These are phyloP conservation scores for Xerus rutilus DNA, from an alignment of 2,797 vertebrate species.

Conservation along the genomic window DNA sequence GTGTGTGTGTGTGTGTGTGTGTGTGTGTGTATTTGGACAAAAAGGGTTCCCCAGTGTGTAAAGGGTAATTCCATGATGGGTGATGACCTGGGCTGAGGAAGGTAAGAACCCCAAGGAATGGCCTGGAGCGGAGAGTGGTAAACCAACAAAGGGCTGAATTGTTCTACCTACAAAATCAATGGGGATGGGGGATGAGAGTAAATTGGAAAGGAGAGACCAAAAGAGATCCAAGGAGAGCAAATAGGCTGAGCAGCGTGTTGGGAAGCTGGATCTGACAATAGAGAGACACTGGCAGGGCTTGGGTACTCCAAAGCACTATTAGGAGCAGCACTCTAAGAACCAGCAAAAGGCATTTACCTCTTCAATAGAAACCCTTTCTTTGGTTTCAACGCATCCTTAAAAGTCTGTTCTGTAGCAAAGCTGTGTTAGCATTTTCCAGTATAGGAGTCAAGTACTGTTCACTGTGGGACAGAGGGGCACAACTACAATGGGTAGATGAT, in stretches of 20 bases:
- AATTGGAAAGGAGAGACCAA: background rate
- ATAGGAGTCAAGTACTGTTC: background rate
- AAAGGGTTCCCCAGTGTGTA: background rate
- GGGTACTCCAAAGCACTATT: background rate
- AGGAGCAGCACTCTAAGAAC: background rate
- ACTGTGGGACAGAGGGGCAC: background rate
- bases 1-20: too few relatives aligned
- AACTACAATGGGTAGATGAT: background rate
- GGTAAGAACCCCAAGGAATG: background rate
- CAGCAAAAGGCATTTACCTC: background rate
- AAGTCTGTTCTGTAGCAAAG: background rate
- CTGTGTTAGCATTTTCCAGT: background rate
- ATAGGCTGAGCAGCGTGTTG: background rate
- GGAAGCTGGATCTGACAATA: background rate
- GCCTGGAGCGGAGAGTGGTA: background rate
- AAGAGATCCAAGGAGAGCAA: background rate
- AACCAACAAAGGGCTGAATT: background rate
- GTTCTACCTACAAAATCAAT: background rate
- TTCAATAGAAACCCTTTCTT: background rate
- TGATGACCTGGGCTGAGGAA: background rate
- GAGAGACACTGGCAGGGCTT: background rate
- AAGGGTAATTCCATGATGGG: background rate
- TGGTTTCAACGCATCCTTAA: background rate
- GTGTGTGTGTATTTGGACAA: too few relatives aligned
- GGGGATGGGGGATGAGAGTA: background rate